phyloP scores from a whole-genome alignment of 2,113 vertebrate species.

The Scomber scombrus region DNA sequence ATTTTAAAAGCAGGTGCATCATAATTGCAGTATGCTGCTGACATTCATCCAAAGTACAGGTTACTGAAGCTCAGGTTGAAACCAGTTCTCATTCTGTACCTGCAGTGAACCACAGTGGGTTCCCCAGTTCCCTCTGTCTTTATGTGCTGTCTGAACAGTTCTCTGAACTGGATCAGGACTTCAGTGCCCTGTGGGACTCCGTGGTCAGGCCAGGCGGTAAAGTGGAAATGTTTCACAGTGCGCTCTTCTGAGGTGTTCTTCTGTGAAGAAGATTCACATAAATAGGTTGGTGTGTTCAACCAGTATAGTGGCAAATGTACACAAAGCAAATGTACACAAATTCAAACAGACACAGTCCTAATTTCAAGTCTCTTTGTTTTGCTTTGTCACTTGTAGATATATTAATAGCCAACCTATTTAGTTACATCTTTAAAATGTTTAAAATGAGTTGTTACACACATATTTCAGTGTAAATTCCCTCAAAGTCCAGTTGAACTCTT shows the following conservation, averaged over 20 bases:
- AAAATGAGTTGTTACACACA: slow-evolving; percentile 68
- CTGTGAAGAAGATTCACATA: slow-evolving; percentile 67
- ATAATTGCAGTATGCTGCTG: too few relatives aligned
- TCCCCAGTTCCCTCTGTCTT: slow-evolving; percentile 61
- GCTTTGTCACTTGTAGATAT: not conserved
- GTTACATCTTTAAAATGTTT: not conserved
- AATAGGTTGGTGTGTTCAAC: not conserved
- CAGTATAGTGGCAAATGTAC: too few relatives aligned
- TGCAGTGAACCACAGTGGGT: slow-evolving; percentile 89
- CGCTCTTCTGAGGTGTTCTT: slow-evolving; percentile 59
- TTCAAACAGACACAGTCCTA: not conserved
- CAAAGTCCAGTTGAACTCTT: slow-evolving; percentile 81
- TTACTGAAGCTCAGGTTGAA: not conserved
- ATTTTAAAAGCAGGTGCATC: too few relatives aligned
- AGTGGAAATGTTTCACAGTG: slow-evolving; percentile 88
- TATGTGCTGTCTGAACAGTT: slow-evolving; percentile 82
- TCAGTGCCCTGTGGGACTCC: slow-evolving; percentile 86
- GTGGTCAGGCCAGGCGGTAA: slow-evolving; percentile 90
- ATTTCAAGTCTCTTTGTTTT: not conserved
- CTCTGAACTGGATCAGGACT: slow-evolving; percentile 85
- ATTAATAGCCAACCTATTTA: not conserved
- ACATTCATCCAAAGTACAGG: not conserved
- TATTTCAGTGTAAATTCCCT: slow-evolving; percentile 83
- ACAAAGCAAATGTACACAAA: not conserved
- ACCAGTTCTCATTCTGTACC: slow-evolving; percentile 72